Base-by-base conservation (phyloP, 2,797 vertebrate species). In the Sphaeramia orbicularis region DNA sequence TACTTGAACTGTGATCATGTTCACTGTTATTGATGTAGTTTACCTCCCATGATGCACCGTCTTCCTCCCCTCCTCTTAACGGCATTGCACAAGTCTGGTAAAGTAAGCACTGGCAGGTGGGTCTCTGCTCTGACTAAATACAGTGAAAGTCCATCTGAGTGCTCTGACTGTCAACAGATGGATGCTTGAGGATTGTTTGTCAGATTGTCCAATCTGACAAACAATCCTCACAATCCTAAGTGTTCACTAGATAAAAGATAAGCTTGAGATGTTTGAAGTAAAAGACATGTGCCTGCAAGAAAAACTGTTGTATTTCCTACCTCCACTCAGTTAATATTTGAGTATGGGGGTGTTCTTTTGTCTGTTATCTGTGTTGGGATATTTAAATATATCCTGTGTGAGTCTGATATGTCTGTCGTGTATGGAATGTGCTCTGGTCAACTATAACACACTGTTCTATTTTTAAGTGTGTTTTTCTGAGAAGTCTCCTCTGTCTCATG, bases 391-490 rank as follows among this genome's bases (percentile, higher is more conserved):
- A 27, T 55, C 16, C 40, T 18, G 61, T 48, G 56, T 49, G 74
- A 53, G 35, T 47, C 61, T 37, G 58, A 63, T 76, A 51, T 15
- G 30, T 37, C n/a, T 49, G 68, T 48, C 48, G 43, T 38, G 50
- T 54, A 41, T 60, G 85, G 83, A 78, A 89, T 90, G 86, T 78
- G 40, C 32, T 64, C 76, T 72, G 57, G 38, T 40, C 45, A 41
- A 65, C 48, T 60, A 71, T 66, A 54, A 72, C 74, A 76, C 69
- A 49, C 73, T 4, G 62, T n/a, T 35, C 93, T 95, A 95, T 95
- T 94, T 94, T 91, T 94, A 94, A 91, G 86, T 69, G 19, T 53
- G 35, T 71, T 89, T 32, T 92, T 91, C 90, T 74, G 66, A 86
- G 90, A 85, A 88, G 74, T 52, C 61, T 61, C 60, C 72, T 16